Evolutionary conservation across 2,113 vertebrate species (phyloP), one percentile per base, ranked within the genome.

Genomic region (Salvelinus namaycush): DNA sequence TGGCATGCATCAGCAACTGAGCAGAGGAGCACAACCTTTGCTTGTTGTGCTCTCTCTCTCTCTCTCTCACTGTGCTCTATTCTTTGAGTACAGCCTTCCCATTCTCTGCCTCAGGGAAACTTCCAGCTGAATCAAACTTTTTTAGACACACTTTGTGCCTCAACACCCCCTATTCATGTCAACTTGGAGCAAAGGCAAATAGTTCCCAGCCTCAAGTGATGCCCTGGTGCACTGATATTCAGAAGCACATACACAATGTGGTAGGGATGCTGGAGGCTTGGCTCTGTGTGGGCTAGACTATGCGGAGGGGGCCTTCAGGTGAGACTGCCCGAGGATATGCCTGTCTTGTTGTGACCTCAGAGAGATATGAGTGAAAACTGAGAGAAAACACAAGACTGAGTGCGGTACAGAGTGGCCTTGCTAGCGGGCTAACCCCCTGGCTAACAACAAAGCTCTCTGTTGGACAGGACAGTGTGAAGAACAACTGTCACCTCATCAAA

Each of bases 401-500:
- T 49, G 27, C 14, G 4, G 65, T 8, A 44, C 67, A 44, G 24
- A 51, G 79, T 72, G 76, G 75, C 66, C 2, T 1, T 1, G 1
- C 44, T 73, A 51, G 49, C 49, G 14, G 49, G 49, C 13, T 80
- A 34, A 34, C 75, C 77, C 83, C 48, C 67, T 1, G 73, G 79
- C 79, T 74, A 31, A 74, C 62, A 80, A 83, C 39, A 86, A 83
- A 71, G 73, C 66, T 83, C 60, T 79, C 71, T 84, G 76, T 82
- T 74, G 39, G 39, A 66, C 39, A 67, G 70, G 74, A 76, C 31
- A 5, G 67, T 16, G 1, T 29, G 79, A 81, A 34, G 70, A 79
- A 71, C 80, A 88, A 84, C 80, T 86, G 72, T 73, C 81, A 20
- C 79, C 64, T 78, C 79, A 79, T 82, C 77, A 77, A 79, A 84